Evolutionary conservation across 2,888 invertebrate species (phyloP), one percentile per base, ranked within the genome.

Genomic region (Nezara viridula): DNA sequence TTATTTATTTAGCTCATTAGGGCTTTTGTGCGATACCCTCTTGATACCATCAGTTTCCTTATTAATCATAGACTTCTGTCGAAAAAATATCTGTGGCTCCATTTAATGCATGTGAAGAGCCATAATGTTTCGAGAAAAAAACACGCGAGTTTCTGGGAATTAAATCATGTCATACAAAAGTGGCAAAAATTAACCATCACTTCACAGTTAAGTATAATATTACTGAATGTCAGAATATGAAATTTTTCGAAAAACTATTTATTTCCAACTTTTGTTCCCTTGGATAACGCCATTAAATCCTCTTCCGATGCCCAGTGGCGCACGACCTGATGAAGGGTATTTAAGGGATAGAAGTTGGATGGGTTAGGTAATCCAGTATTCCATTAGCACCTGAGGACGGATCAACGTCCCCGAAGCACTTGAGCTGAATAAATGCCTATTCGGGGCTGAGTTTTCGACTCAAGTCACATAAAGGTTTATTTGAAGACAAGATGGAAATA

Each of bases 381-480:
- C 66, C 66, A 73, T 73, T 73, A 73, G 66, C 66, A 73, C 66
- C 66, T 73, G 32, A 19, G 37, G 66, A 37, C 66, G 66, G 66
- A 73, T 73, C 66, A 73, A 73, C 32, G 32, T 32, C 19, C 32
- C 10, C 32, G 9, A 16, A 37, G 21, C 37, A 73, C 66, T 37
- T 73, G 66, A 73, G 66, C 37, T 73, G 66, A 73, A 73, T 73
- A 73, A 60, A 37, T 73, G 32, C 66, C 66, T 73, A 6, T 37
- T 19, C 37, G 32, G 37, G 66, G 32, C 2, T 9, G 66, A 32
- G 32, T 37, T 73, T 32, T 60, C 12, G 16, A 60, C 32, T 21
- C 16, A 21, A 37, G 37, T 37, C 21, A 37, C 32, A 37, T 37
- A 73, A 37, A 6, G 19, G 21, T 21, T 37, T 7, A 37, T 37